Evolutionary conservation across 2,113 vertebrate species (phyloP).

Genomic region (Apaloderma vittatum): DNA sequence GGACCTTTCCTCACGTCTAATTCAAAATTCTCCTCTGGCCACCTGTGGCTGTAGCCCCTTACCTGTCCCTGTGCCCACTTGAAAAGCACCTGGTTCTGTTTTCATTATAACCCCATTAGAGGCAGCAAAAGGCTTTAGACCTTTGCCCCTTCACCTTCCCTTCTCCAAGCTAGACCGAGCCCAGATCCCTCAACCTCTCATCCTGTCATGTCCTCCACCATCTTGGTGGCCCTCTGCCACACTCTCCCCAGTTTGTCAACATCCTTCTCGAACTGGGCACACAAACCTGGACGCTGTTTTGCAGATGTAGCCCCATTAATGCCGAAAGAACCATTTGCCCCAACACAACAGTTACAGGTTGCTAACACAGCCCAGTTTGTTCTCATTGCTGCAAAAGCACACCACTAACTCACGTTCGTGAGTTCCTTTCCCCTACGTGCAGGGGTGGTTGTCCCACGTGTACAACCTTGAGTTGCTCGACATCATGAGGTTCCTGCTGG

Average conservation of each 20-base stretch:
- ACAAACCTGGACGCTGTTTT: background rate
- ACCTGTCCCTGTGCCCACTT: background rate
- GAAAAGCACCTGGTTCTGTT: background rate
- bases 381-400: background rate
- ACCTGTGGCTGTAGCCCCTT: background rate
- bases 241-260: background rate
- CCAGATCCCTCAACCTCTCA: background rate
- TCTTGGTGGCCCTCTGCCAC: background rate
- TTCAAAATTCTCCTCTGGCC: background rate
- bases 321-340: background rate
- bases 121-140: background rate
- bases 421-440: background rate
- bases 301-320: background rate
- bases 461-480: rapidly evolving
- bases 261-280: background rate
- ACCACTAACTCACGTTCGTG: rapidly evolving
- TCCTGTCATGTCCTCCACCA: background rate
- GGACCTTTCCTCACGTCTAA: background rate
- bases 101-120: background rate
- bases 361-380: background rate
- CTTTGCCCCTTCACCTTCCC: background rate
- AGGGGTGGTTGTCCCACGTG: background rate
- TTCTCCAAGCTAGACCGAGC: background rate
- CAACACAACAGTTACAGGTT: background rate
- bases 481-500: background rate